A percentile compares a stretch with the other conserved stretches of the same genome.
phyloP scores from a whole-genome alignment of 2,113 vertebrate genomes.

The Mustela lutreola region DNA sequence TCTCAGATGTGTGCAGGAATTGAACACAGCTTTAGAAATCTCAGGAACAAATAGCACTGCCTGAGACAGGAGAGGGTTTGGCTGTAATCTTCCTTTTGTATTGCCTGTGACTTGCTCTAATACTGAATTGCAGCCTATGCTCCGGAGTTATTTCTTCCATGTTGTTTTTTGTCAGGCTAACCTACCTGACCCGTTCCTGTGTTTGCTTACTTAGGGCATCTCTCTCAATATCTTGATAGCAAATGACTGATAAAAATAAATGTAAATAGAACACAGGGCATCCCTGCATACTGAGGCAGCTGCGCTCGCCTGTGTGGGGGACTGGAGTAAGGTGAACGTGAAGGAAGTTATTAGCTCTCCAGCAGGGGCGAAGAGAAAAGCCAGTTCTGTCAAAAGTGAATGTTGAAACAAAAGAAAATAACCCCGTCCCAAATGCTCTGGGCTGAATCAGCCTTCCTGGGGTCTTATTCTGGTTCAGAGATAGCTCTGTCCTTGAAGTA shows the following conservation, averaged over 20 bases:
- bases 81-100: conserved; percentile 73
- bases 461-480: conserved; percentile 83
- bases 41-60: conserved; percentile 49
- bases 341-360: conserved; percentile 83
- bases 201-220: neutral
- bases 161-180: conserved; percentile 54
- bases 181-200: neutral
- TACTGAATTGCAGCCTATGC: neutral
- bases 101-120: conserved; percentile 54
- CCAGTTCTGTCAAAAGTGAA: conserved; percentile 81
- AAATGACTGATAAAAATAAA: conserved; percentile 62
- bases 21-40: conserved; percentile 67
- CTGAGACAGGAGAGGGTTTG: conserved; percentile 58
- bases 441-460: conserved; percentile 79
- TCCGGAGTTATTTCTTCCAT: conserved; percentile 54
- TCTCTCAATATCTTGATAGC: neutral
- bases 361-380: conserved; percentile 78
- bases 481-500: conserved; percentile 72
- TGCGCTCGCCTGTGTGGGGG: conserved; percentile 60
- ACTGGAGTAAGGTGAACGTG: conserved; percentile 70
- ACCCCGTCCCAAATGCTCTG: conserved; percentile 74
- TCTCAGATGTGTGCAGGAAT: conserved; percentile 62
- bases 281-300: conserved; percentile 42
- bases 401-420: conserved; percentile 84
- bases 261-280: conserved; percentile 61